Evolutionary conservation across 2,113 vertebrate genomes (phyloP), one percentile per base, ranked within the genome.

Genomic region (Drymodes brunneopygia): DNA sequence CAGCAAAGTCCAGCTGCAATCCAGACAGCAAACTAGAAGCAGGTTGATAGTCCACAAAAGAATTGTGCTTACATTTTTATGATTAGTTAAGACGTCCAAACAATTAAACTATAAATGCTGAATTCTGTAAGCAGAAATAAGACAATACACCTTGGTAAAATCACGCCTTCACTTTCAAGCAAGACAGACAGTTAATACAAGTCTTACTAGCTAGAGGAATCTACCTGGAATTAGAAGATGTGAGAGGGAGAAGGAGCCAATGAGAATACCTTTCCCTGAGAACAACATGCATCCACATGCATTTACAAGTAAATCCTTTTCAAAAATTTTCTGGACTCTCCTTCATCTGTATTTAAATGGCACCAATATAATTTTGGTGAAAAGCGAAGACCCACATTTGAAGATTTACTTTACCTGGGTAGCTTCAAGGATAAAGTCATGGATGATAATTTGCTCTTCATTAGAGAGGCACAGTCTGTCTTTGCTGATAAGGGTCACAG

Each of bases 401-500:
- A 57, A 77, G 21, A 33, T 79, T 93, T 73, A 42, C 48, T 91
- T 94, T 98, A 99, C 99, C 99, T 99, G 99, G 72, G 99, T 99
- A 90, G 99, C 99, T 98, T 99, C 99, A 65, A 99, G 98, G 98
- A 99, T 99, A 93, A 99, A 99, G 98, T 99, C 99, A 80, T 99
- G 99, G 98, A 99, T 99, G 98, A 99, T 99, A 95, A 99, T 99
- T 97, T 99, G 99, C 96, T 99, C 99, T 98, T 99, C 99, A 1
- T 99, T 99, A 95, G 99, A 99, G 98, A 99, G 99, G 98, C 99
- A 99, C 97, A 99, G 98, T 96, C 99, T 98, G 98, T 99, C 99
- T 98, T 99, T 99, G 98, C 99, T 99, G 98, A 99, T 99, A 94
- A 99, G 99, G 75, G 99, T 99, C 98, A 99, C 99, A 21, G 99